phyloP scores from a whole-genome alignment of 1,140 invertebrate genomes.

The Musca domestica region DNA sequence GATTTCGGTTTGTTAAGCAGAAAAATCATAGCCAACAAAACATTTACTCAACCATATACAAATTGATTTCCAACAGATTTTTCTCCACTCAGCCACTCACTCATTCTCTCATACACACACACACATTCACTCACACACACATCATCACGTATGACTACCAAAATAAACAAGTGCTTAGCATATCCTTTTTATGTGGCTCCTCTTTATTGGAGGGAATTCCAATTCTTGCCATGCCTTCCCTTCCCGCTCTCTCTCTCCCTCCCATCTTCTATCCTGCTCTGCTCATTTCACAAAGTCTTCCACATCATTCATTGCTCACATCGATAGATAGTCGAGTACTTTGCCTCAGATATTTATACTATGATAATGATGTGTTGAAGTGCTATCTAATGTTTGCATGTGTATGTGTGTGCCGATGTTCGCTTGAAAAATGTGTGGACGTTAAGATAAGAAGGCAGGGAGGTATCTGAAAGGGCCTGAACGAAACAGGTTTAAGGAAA shows the following conservation, averaged over 20 bases:
- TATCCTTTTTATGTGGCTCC: conserved; percentile 1
- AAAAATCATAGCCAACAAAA: neutral
- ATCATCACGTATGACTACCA: neutral
- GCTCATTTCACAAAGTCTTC: no score
- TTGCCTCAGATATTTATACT: neutral
- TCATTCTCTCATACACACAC: no score
- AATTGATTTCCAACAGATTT: conserved; percentile 20
- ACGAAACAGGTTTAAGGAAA: no score
- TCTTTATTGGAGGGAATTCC: no score
- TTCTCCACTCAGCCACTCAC: neutral
- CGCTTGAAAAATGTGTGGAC: neutral
- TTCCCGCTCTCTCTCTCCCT: no score
- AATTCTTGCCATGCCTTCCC: no score
- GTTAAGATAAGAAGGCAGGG: neutral
- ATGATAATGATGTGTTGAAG: conserved; percentile 22
- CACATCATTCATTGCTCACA: no score
- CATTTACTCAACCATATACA: conserved; percentile 12
- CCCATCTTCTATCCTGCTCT: no score
- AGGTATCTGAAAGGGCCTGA: no score
- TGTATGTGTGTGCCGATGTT: neutral
- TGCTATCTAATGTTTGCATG: conserved; percentile 19
- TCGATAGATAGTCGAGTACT: no score
- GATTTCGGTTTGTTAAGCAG: neutral
- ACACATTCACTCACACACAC: neutral
- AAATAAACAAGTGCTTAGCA: conserved; percentile 16